Percentiles rank a stretch among this genome's conserved stretches.
phyloP scores from a whole-genome alignment of 2,113 vertebrate species.

The Clarias macrocephalus region DNA sequence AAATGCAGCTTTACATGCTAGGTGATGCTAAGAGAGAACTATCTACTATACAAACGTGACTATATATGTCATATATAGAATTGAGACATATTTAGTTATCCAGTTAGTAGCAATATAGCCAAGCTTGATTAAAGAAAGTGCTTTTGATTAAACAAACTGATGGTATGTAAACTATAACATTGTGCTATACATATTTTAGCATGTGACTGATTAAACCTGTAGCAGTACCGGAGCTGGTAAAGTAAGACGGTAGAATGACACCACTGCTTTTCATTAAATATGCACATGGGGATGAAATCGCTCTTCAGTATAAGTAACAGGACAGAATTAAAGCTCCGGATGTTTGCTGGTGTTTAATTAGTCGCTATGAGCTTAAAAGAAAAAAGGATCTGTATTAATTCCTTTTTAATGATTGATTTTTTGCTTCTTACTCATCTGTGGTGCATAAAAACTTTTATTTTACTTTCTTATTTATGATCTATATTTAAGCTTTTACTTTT shows the following conservation, averaged over 20 bases:
- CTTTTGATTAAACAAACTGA: background rate
- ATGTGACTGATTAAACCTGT: background rate
- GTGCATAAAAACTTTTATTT: background rate
- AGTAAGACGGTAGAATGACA: slow-evolving; percentile 41
- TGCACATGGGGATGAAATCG: slow-evolving; percentile 45
- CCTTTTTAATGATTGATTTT: background rate
- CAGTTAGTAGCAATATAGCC: background rate
- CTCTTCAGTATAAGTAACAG: slow-evolving; percentile 50
- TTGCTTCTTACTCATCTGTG: background rate
- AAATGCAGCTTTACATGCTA: background rate
- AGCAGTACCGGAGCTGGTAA: slow-evolving; percentile 37
- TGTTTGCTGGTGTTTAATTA: background rate
- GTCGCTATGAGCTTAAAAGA: background rate
- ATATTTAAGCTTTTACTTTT: background rate
- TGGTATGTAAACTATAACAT: background rate
- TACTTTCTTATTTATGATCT: background rate
- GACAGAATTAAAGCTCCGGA: slow-evolving; percentile 36
- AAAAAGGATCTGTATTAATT: background rate
- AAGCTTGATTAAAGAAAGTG: background rate
- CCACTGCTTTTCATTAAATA: slow-evolving; percentile 56
- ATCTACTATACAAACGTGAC: background rate
- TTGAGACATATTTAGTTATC: background rate
- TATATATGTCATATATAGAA: background rate
- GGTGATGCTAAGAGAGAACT: background rate
- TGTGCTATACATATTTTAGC: background rate